These are phyloP conservation scores for Goniozus legneri DNA, from an alignment of 1,140 invertebrate species.

Conservation along the genomic window DNA sequence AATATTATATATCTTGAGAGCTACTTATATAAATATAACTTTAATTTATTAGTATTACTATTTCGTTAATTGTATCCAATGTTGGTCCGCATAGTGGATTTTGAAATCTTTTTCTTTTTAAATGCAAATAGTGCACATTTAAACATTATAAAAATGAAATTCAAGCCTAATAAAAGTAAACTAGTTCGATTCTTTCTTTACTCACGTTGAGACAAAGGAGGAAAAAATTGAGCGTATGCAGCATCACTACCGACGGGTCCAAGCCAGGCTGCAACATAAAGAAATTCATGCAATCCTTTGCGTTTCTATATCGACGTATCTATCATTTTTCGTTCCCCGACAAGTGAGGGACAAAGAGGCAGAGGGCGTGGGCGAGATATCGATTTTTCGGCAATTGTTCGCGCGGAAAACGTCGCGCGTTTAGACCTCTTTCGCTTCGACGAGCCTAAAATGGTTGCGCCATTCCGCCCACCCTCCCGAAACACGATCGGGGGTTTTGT, in stretches of 20 bases:
- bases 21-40: too few relatives aligned
- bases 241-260: slow-evolving; percentile 61
- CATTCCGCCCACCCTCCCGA: too few relatives aligned
- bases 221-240: slow-evolving; percentile 66
- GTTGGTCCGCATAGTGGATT: not conserved
- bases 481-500: too few relatives aligned
- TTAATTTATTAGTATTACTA: too few relatives aligned
- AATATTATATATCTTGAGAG: too few relatives aligned
- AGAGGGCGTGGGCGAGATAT: not conserved
- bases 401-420: not conserved
- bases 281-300: not conserved
- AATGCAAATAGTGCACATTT: not conserved
- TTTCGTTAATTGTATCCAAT: not conserved
- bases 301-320: not conserved
- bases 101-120: too few relatives aligned
- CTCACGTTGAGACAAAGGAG: slow-evolving; percentile 64
- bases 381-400: not conserved
- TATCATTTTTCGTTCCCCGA: not conserved
- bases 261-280: slow-evolving; percentile 59
- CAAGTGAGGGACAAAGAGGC: not conserved
- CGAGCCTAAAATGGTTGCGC: not conserved
- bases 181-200: slow-evolving; percentile 26
- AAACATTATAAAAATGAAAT: not conserved
- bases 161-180: not conserved
- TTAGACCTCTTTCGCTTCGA: not conserved